Conservation (phyloP, 2,113 vertebrate species). For the Cryptomyrus ogoouensis region DNA sequence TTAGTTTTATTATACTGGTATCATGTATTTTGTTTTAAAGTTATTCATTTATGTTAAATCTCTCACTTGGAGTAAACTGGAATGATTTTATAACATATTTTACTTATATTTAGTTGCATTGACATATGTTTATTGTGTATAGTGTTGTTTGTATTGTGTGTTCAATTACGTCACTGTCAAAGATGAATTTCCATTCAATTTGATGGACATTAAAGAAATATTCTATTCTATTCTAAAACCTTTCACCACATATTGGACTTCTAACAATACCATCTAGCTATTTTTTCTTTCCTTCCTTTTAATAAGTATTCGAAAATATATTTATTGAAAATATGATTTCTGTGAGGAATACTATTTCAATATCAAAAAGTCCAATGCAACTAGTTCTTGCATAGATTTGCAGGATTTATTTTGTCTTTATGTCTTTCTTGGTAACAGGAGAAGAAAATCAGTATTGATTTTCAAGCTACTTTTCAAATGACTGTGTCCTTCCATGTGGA, state of each 20-base stretch:
- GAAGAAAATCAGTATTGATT: neutral
- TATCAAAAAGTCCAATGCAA: neutral
- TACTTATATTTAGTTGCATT: too few relatives aligned
- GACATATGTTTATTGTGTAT: too few relatives aligned
- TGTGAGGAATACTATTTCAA: neutral
- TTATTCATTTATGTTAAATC: too few relatives aligned
- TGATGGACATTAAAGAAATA: too few relatives aligned
- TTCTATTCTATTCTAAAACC: neutral
- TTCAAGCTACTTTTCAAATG: neutral
- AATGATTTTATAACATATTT: too few relatives aligned
- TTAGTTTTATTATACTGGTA: too few relatives aligned
- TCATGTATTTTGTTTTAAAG: too few relatives aligned
- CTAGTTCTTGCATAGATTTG: neutral
- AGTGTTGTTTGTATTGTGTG: too few relatives aligned
- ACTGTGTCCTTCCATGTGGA: neutral
- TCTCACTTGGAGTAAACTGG: too few relatives aligned
- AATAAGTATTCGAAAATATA: neutral
- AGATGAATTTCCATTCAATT: too few relatives aligned
- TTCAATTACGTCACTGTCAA: too few relatives aligned
- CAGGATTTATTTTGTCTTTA: neutral
- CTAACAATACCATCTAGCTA: neutral
- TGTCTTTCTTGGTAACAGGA: neutral
- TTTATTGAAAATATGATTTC: neutral
- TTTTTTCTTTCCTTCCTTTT: neutral
- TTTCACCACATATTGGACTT: neutral